Evolutionary conservation across 35 echinoderm and acorn worm genomes (phyloP), one percentile per base, ranked within the genome.

Genomic region (Apostichopus californicus): DNA sequence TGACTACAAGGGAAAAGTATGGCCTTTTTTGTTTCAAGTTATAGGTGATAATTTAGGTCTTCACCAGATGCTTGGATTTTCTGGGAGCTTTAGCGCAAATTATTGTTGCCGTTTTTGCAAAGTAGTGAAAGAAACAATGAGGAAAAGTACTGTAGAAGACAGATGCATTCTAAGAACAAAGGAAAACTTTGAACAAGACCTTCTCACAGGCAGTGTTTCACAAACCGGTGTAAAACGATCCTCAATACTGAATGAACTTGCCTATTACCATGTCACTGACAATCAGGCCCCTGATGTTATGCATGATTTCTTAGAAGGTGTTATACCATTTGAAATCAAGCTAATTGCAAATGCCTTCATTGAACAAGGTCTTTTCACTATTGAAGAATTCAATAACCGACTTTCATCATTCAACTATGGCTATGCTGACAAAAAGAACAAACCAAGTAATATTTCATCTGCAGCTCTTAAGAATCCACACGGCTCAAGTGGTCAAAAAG

Each of bases 371-470:
- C 8, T 55, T 6, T 8, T 90, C 26, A 75, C 64, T 1, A 5
- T 78, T 9, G 66, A 90, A 6, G 72, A 72, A 11, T 15, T 90
- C 12, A 90, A 78, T 73, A 90, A 57, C 22, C 64, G 88, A 23
- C 75, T 92, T 52, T 56, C 6, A 11, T 92, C 81, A 14, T 86
- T 93, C 57, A 86, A 78, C 46, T 93, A 75, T 18, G 80, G 92
- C 6, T 77, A 54, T 86, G 59, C 23, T 34, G 92, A 93, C 66
- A 57, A 86, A 71, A 93, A 93, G 21, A 92, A 92, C 55, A 57
- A 71, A 18, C 91, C 91, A 1, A 86, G 91, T 86, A 23, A 26
- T 7, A 86, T 86, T 25, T 73, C 21, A 12, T 20, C 20, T 23
- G 86, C 23, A 34, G 21, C 56, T 25, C 80, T 93, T 55, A 8